Percentiles rank a stretch among this genome's conserved stretches.
These are phyloP conservation scores for Opisthocomus hoazin DNA, from an alignment of 2,113 vertebrate species.

Conservation along the genomic window DNA sequence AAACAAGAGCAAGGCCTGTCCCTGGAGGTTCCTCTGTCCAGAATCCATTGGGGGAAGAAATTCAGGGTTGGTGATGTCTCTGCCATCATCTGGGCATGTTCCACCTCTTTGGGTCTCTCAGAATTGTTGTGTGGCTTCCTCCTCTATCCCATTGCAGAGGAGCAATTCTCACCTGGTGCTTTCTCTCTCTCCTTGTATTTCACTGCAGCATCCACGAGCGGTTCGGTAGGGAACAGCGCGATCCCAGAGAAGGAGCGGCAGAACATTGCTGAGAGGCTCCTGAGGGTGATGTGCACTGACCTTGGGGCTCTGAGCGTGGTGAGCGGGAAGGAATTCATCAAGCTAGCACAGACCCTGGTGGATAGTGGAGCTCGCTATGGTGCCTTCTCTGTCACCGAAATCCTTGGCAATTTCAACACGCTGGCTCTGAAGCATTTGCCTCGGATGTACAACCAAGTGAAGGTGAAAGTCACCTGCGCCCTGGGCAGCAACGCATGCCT, in stretches of 20 bases:
- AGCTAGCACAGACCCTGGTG: constrained; percentile 93
- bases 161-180: background rate
- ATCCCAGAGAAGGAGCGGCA: constrained; percentile 96
- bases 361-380: constrained; percentile 94
- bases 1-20: background rate
- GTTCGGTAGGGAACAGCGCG: constrained; percentile 72
- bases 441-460: constrained; percentile 99
- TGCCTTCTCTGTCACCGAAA: constrained; percentile 91
- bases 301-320: constrained; percentile 87
- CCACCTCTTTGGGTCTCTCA: background rate
- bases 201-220: constrained; percentile 61
- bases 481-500: constrained; percentile 92
- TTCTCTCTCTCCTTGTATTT: background rate
- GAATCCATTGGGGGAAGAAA: background rate
- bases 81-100: background rate
- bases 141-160: background rate
- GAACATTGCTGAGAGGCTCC: constrained; percentile 91
- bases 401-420: constrained; percentile 92
- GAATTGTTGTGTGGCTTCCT: background rate
- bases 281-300: constrained; percentile 94
- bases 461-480: constrained; percentile 97
- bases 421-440: constrained; percentile 94
- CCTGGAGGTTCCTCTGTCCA: background rate
- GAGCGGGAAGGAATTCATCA: constrained; percentile 94
- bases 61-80: background rate